A percentile compares a stretch with the other conserved stretches of the same genome.
phyloP scores from a whole-genome alignment of 2,113 vertebrate species.

The Pogonocichla stellata region DNA sequence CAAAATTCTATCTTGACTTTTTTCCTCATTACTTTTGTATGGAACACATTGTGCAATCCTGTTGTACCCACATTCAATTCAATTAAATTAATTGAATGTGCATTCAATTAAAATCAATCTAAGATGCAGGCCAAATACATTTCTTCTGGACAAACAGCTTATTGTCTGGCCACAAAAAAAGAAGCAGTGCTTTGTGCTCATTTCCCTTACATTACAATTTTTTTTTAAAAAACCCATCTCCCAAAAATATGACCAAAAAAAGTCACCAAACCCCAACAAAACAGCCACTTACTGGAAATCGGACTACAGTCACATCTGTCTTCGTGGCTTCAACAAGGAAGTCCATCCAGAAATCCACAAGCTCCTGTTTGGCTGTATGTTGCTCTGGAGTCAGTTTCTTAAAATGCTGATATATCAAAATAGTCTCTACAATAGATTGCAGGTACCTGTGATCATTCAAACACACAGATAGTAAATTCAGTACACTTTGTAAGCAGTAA shows the following conservation, averaged over 20 bases:
- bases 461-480: not conserved
- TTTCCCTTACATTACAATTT: not conserved
- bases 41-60: not conserved
- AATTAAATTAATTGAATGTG: too few relatives aligned
- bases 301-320: conserved; percentile 89
- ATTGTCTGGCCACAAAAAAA: not conserved
- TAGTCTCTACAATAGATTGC: conserved; percentile 92
- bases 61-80: not conserved
- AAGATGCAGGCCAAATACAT: not conserved
- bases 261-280: not conserved
- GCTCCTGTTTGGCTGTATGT: conserved; percentile 84
- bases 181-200: not conserved
- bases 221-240: not conserved
- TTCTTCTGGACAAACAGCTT: not conserved
- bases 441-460: conserved; percentile 85
- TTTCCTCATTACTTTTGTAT: not conserved
- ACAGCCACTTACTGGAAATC: conserved; percentile 89
- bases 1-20: not conserved
- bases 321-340: conserved; percentile 96
- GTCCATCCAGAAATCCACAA: conserved; percentile 99
- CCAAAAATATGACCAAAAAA: not conserved
- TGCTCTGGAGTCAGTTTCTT: conserved; percentile 87
- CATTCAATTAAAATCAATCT: not conserved
- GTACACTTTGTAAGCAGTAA: not conserved
- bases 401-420: conserved; percentile 95